Percentiles rank a stretch among this genome's conserved stretches.
Evolutionary conservation across 2,888 invertebrate genomes (phyloP).

Genomic region (Brachyopa scutellaris): DNA sequence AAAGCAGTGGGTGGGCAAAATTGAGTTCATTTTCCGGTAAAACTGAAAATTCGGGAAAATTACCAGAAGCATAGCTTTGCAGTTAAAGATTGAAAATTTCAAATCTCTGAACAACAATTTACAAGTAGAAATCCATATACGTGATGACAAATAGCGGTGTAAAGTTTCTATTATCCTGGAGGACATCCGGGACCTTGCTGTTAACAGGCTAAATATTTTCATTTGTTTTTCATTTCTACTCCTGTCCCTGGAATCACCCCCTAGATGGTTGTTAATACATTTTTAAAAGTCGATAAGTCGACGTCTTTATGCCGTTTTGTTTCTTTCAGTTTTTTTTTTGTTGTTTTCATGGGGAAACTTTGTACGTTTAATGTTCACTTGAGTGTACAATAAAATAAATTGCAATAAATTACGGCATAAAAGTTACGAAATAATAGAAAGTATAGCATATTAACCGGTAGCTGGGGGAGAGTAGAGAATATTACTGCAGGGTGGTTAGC

Average conservation of each 20-base stretch:
- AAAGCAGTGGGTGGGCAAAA: too few species aligned
- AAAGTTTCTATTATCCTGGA: conserved; percentile 42
- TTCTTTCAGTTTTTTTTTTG: neutral
- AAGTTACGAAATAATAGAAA: conserved; percentile 59
- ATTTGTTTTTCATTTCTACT: neutral
- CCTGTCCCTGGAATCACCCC: conserved; percentile 45
- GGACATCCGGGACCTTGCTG: neutral
- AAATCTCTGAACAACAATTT: too few species aligned
- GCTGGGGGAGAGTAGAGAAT: neutral
- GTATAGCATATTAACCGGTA: conserved; percentile 22
- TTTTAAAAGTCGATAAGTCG: conserved; percentile 67
- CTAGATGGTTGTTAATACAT: conserved; percentile 55
- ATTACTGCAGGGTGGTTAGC: neutral
- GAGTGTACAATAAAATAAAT: conserved; percentile 65
- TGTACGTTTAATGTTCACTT: conserved; percentile 58
- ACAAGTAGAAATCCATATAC: too few species aligned
- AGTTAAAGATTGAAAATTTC: too few species aligned
- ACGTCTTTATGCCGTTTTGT: conserved; percentile 51
- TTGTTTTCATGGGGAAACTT: conserved; percentile 33
- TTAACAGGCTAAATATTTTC: conserved; percentile 5
- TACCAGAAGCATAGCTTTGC: too few species aligned
- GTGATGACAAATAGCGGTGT: conserved; percentile 20
- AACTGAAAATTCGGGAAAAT: too few species aligned
- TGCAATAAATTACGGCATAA: conserved; percentile 57
- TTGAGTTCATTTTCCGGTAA: too few species aligned